Percentiles rank a stretch among this genome's conserved stretches.
Conservation (phyloP, 2,888 invertebrate genomes). For the Apamea monoglypha region DNA sequence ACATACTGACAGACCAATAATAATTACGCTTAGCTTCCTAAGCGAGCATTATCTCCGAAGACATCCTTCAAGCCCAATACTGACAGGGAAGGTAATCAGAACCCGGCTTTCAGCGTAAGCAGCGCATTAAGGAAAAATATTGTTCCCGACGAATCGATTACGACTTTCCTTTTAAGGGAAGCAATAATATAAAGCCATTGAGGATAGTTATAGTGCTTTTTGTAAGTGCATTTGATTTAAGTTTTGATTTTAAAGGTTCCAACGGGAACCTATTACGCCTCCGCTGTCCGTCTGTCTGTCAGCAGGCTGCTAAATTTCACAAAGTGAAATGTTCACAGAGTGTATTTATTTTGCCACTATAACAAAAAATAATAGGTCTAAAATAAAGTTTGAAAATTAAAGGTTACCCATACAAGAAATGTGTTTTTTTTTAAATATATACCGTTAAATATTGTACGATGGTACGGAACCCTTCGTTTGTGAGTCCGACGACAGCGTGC, state of each 20-base stretch:
- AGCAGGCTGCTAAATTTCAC: too few relatives aligned
- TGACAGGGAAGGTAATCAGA: conserved; percentile 57
- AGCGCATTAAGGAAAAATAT: conserved; percentile 60
- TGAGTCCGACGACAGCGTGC: not conserved
- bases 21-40: conserved; percentile 46
- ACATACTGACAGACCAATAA: conserved; percentile 28
- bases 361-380: too few relatives aligned
- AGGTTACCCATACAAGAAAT: too few relatives aligned
- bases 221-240: conserved; percentile 11
- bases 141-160: conserved; percentile 53
- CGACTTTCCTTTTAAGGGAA: conserved; percentile 29
- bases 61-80: conserved; percentile 41
- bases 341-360: too few relatives aligned
- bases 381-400: too few relatives aligned
- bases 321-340: too few relatives aligned
- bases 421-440: too few relatives aligned
- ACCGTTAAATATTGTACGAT: not conserved
- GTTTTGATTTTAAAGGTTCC: not conserved
- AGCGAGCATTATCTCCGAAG: conserved; percentile 50
- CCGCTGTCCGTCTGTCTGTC: not conserved
- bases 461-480: not conserved
- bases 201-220: not conserved
- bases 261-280: not conserved
- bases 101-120: conserved; percentile 35
- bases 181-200: conserved; percentile 34